These are phyloP conservation scores for Scaptomyza montana DNA, from an alignment of 1,140 invertebrate species.

Conservation along the genomic window DNA sequence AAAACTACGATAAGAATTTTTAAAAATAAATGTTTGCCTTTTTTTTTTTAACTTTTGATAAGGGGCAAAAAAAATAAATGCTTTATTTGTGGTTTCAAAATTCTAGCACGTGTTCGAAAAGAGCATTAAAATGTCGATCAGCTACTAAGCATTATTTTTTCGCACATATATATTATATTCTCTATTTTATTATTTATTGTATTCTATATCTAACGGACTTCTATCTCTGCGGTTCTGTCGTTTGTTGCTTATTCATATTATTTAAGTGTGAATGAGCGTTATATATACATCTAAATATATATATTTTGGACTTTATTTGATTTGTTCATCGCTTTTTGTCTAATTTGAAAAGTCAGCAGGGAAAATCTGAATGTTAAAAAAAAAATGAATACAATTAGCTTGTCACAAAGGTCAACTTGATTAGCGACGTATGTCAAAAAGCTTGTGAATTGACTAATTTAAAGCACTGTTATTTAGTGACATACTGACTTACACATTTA, in stretches of 20 bases:
- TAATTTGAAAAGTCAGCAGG: constrained; percentile 42
- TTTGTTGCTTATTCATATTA: constrained; percentile 24
- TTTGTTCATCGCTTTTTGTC: constrained; percentile 40
- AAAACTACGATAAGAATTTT: background rate
- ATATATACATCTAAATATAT: constrained; percentile 18
- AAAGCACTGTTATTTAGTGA: constrained; percentile 12
- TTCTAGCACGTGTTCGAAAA: background rate
- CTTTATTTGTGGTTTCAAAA: too few species aligned
- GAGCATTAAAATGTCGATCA: background rate
- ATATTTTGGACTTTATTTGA: constrained; percentile 39
- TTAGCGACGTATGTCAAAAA: constrained; percentile 53
- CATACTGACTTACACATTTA: constrained; percentile 33
- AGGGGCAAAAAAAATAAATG: too few species aligned
- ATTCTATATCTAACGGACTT: background rate
- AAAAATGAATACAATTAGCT: constrained; percentile 30
- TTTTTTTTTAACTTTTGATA: too few species aligned
- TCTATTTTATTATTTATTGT: background rate
- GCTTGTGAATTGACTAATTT: constrained; percentile 18
- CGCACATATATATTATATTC: background rate
- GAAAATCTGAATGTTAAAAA: background rate
- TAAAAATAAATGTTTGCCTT: too few species aligned
- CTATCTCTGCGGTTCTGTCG: background rate
- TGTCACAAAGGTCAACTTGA: constrained; percentile 71
- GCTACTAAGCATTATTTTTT: background rate
- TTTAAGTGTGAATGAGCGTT: constrained; percentile 6